Base-by-base conservation (phyloP, 92 coral and sea anemone species). In the Diadumene lineata region DNA sequence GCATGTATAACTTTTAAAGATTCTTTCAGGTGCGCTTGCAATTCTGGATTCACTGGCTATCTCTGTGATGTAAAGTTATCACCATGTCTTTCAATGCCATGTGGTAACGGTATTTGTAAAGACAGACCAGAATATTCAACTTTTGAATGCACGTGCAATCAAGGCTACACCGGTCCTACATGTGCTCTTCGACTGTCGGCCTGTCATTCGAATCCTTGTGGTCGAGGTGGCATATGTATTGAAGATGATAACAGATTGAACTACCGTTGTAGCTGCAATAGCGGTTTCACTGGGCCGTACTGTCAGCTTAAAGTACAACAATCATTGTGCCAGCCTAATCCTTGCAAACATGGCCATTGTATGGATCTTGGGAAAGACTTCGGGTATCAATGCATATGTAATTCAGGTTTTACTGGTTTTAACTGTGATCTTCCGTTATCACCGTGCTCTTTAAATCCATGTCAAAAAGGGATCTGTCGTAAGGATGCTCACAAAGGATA, bases 341-440 rank as follows among this genome's bases (percentile, higher is more conserved):
- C 64, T 58, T 82, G 85, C 23, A 43, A 60, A 8, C 23, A 65
- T 16, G 92, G 84, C 43, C 68, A 68, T 74, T 82, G 87, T 43
- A 23, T 66, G 22, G 67, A 30, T 18, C 68, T 23, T 21, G 68
- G 68, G 38, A 63, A 69, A 17, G 76, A 50, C 24, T 43, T 64
- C 15, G 50, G 58, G 8, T 79, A 68, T 57, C 33, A 51, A 34
- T 86, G 90, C 65, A 53, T 64, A 0, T 85, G 93, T n/a, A 63
- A 65, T 43, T 34, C 64, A 0, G 89, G 89, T 30, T 80, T 63
- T 65, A 74, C 70, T 50, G 93, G 90, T n/a, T 44, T 28, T 43
- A 67, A 48, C 11, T 92, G 92, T 67, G 82, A 77, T 71, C 68
- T 56, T 3, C 74, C 25, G 43, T 53, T 31, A 30, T 46, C 43